phyloP scores from a whole-genome alignment of 1,140 invertebrate species.

The Dinoponera quadriceps region DNA sequence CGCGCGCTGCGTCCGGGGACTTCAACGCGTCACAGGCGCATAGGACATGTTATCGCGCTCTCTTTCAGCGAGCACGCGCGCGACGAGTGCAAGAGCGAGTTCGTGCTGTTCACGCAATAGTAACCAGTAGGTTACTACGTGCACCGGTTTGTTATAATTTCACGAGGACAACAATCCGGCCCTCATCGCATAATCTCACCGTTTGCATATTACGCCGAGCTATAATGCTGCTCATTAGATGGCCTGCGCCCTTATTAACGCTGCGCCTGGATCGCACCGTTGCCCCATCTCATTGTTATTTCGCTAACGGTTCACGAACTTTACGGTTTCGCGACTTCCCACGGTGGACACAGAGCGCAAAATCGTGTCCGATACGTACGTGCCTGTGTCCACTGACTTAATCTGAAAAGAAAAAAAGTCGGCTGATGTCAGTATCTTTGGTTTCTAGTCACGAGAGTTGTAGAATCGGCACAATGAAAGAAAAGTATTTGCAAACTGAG shows the following conservation, averaged over 20 bases:
- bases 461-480: no score
- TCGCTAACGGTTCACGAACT: conserved; percentile 56
- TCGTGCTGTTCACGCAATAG: conserved; percentile 16
- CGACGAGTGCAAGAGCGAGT: neutral
- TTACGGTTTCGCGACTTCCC: conserved; percentile 43
- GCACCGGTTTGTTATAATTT: conserved; percentile 17
- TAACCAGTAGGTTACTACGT: conserved; percentile 38
- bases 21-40: conserved; percentile 7
- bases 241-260: conserved; percentile 17
- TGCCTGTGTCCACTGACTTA: no score
- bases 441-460: no score
- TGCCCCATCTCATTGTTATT: conserved; percentile 37
- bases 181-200: conserved; percentile 5
- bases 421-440: no score
- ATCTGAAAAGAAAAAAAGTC: no score
- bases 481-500: no score
- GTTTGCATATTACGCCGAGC: conserved; percentile 36
- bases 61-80: neutral
- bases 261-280: conserved; percentile 23
- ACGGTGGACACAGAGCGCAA: conserved; percentile 53
- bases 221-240: conserved; percentile 55
- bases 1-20: conserved; percentile 5
- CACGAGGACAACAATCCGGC: conserved; percentile 12
- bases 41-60: no score
- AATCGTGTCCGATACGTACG: neutral